Conservation (phyloP, 2,113 vertebrate genomes). For the Pseudolaguvia tuberculata region DNA sequence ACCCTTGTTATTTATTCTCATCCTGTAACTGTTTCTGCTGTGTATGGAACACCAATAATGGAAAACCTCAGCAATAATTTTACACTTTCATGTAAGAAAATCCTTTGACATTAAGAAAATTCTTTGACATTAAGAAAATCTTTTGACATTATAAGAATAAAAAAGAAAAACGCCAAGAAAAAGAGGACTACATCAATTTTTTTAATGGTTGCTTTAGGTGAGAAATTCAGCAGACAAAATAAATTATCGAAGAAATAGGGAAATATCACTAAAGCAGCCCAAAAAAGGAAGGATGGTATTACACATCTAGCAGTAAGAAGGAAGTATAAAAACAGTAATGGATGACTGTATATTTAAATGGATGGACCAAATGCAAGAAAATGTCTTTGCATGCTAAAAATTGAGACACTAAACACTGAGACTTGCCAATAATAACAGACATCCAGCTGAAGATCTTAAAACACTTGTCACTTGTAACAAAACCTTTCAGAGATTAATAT, state of each 20-base stretch:
- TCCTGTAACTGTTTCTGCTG: slow-evolving; percentile 78
- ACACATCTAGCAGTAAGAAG: slow-evolving; percentile 31
- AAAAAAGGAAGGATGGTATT: slow-evolving; percentile 26
- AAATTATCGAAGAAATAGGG: slow-evolving; percentile 10
- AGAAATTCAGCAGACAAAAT: not conserved
- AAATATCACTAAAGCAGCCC: slow-evolving; percentile 25
- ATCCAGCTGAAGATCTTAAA: slow-evolving; percentile 14
- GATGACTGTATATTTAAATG: not conserved
- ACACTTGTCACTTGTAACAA: slow-evolving; percentile 34
- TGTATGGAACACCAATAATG: slow-evolving; percentile 72
- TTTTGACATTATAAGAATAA: not conserved
- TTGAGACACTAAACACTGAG: slow-evolving; percentile 15
- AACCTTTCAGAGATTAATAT: slow-evolving; percentile 16
- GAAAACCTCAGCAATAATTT: slow-evolving; percentile 74
- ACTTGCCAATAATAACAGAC: slow-evolving; percentile 17
- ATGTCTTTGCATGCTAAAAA: not conserved
- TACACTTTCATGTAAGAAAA: slow-evolving; percentile 73
- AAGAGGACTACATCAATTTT: slow-evolving; percentile 10
- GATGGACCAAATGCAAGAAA: not conserved
- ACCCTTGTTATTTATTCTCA: slow-evolving; percentile 77
- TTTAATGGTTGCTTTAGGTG: slow-evolving; percentile 22
- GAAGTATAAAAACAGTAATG: slow-evolving; percentile 23
- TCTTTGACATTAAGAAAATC: no score
- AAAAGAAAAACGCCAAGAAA: not conserved
- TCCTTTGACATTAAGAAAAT: slow-evolving; percentile 51